Percentiles rank a stretch among this genome's conserved stretches.
phyloP scores from a whole-genome alignment of 2,888 invertebrate genomes.

The Spodoptera picta region DNA sequence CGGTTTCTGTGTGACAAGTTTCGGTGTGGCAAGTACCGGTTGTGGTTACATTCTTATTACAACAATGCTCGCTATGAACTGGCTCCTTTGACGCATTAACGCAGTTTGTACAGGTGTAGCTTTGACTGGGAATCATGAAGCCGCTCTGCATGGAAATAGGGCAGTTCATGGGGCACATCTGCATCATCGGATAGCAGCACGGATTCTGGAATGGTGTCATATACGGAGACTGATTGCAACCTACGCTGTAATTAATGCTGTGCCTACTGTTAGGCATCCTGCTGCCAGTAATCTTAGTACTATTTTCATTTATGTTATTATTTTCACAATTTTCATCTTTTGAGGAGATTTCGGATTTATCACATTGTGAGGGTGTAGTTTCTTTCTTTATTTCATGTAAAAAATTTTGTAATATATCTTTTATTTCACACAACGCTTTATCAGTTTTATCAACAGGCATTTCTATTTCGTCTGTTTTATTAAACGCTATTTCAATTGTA shows the following conservation, averaged over 20 bases:
- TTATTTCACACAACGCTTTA: slow-evolving; percentile 81
- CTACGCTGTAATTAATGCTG: slow-evolving; percentile 56
- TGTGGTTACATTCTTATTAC: slow-evolving; percentile 54
- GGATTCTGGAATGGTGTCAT: slow-evolving; percentile 70
- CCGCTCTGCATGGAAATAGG: slow-evolving; percentile 68
- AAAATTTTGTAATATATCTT: slow-evolving; percentile 80
- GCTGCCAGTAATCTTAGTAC: slow-evolving; percentile 50
- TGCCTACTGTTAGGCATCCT: slow-evolving; percentile 60
- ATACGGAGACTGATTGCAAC: slow-evolving; percentile 48
- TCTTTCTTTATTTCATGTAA: slow-evolving; percentile 82
- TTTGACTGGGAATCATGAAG: slow-evolving; percentile 70
- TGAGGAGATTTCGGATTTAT: slow-evolving; percentile 63
- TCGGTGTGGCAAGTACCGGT: slow-evolving; percentile 22
- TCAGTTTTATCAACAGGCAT: slow-evolving; percentile 74
- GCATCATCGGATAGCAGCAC: slow-evolving; percentile 79
- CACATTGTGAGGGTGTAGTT: slow-evolving; percentile 62
- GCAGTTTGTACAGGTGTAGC: slow-evolving; percentile 73
- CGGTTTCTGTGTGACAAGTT: slow-evolving; percentile 69
- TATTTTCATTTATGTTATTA: slow-evolving; percentile 48
- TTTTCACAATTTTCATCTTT: slow-evolving; percentile 54
- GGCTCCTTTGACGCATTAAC: slow-evolving; percentile 62
- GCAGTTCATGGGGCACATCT: slow-evolving; percentile 77
- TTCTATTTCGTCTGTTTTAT: slow-evolving; percentile 69
- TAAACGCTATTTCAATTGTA: slow-evolving; percentile 63
- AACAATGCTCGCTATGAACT: slow-evolving; percentile 52